Base-by-base conservation (phyloP, 2,888 invertebrate species). In the Lasioglossum pauxillum region DNA sequence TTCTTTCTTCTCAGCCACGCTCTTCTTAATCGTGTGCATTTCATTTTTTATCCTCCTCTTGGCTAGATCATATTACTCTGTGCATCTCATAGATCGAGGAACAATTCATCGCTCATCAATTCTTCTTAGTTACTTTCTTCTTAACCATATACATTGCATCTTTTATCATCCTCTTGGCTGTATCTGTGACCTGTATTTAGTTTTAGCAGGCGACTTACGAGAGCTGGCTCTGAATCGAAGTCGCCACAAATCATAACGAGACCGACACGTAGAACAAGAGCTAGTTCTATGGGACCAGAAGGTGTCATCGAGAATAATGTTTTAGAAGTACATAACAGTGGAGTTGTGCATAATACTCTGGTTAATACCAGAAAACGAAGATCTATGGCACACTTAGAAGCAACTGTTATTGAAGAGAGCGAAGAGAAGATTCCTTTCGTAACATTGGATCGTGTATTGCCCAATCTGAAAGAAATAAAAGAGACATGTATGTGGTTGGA, bases 151-250 rank as follows among this genome's bases (percentile, higher is more conserved):
- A n/a, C n/a, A n/a, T n/a, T n/a, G n/a, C n/a, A n/a, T n/a, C n/a
- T n/a, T n/a, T n/a, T n/a, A n/a, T n/a, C n/a, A n/a, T n/a, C n/a
- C n/a, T n/a, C n/a, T n/a, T n/a, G n/a, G n/a, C n/a, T n/a, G n/a
- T n/a, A n/a, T n/a, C n/a, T n/a, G n/a, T n/a, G n/a, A n/a, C n/a
- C n/a, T 35, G 10, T 10, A 14, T 49, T 23, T 71, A 23, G 46
- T 16, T 19, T 53, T 8, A 86, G 82, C 69, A 87, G 64, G 31
- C 81, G 83, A 7, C 3, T 74, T 8, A 80, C 85, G 0, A 92
- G 94, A 87, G 94, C 94, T 75, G 93, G 92, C 12, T 95, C 95
- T 23, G 95, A 95, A 79, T 76, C 91, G n/a, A 92, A 91, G 31
- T 91, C 93, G 5, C 83, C 93, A 7, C 88, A 92, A 12, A 87